Evolutionary conservation across 1,140 invertebrate species (phyloP), one percentile per base, ranked within the genome.

Genomic region (Rhagoletis zephyria): DNA sequence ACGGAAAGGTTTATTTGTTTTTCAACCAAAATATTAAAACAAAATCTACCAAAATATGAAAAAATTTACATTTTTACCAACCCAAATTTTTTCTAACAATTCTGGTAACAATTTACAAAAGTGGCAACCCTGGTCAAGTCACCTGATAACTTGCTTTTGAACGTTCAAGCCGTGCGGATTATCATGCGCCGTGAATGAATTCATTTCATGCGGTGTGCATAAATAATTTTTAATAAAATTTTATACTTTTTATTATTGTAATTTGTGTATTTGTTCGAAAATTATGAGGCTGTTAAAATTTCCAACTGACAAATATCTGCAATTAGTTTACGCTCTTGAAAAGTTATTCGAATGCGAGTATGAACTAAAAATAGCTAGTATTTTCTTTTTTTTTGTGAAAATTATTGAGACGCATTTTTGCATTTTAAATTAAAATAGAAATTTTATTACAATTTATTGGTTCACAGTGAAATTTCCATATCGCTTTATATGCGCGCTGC

Each of bases 281-380:
- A 81, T 48, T 74, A 74, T 74, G 67, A 16, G 2, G 67, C 67
- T 16, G 67, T 74, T 45, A 74, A 74, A 74, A 48, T 45, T 74
- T 74, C 45, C 67, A 45, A 56, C 40, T 74, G 4, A 74, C 67
- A 74, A 16, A 74, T 48, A 3, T 48, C 16, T 5, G 16, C 42
- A 16, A 30, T 48, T 40, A 74, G 4, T 63, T 14, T 56, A 10
- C 51, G 10, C 2, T 56, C 51, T 56, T 10, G 5, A 56, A 56
- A 56, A 56, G 10, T 56, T 7, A 48, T 48, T 40, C 67, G 3
- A 10, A 9, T 19, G 12, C 42, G 30, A 10, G 12, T 6, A 40
- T 67, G 65, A 14, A 14, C 67, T 74, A 74, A 74, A 74, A 74
- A 74, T 74, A 74, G 67, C 12, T 74, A 45, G 16, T 74, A 42